Evolutionary conservation across 2,888 invertebrate genomes (phyloP), one percentile per base, ranked within the genome.

Genomic region (Pseudolycoriella hygida): DNA sequence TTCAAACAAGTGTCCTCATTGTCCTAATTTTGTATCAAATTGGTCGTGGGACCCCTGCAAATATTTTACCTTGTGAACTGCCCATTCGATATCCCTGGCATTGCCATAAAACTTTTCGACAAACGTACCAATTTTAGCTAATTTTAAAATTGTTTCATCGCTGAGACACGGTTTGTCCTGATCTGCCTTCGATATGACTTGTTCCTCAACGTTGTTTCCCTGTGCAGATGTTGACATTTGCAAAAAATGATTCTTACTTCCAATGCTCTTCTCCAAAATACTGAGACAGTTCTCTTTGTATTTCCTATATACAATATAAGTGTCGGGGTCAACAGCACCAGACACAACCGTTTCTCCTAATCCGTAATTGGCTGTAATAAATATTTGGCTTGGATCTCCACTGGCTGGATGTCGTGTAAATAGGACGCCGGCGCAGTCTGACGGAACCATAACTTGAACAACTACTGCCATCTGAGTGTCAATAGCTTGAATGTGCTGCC

Each of bases 261-360:
- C 78, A 8, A 72, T 52, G n/a, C 57, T 44, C 57, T 8, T 64
- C 63, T 31, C 63, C 60, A 11, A 60, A 53, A 40, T 80, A 61
- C 1, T 53, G 56, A 2, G 83, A 32, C 45, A 55, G 2, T 60
- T 52, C 15, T 67, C 66, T 14, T 70, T 60, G 53, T 60, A 64
- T 2, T 63, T 64, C 42, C 76, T 69, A 8, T 64, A 60, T 3
- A 86, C 57, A 12, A 70, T 66, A 46, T 83, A 69, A 0, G 78
- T 77, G 56, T 88, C 87, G 0, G 88, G 87, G 53, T 86, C 85
- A 2, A 77, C 72, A 40, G 70, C 62, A 0, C 80, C 86, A 1
- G 85, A 83, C 1, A 88, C 88, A 3, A 89, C 83, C 48, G 77
- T 85, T 71, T 88, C 87, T 47, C 88, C 88, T 1, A 87, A 67